phyloP scores from a whole-genome alignment of 2,797 vertebrate species.

The Gymnocypris eckloni region DNA sequence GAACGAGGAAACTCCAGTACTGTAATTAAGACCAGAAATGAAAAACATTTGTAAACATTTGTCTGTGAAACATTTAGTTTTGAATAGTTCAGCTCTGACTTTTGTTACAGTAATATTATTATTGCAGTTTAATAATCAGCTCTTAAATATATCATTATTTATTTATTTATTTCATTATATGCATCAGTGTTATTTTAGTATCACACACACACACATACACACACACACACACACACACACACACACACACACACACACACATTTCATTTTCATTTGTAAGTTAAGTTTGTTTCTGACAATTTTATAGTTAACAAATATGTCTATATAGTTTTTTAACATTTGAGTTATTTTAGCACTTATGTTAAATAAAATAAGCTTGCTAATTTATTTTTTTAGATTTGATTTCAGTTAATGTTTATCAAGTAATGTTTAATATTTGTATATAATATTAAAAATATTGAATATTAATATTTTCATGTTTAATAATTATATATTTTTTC shows the following conservation, averaged over 20 bases:
- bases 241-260: no score
- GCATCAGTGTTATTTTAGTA: no score
- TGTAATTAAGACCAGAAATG: not conserved
- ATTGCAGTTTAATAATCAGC: not conserved
- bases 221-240: no score
- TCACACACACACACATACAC: no score
- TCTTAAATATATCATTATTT: not conserved
- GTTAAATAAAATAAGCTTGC: not conserved
- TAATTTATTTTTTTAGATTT: no score
- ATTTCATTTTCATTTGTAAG: not conserved
- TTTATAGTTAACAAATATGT: not conserved
- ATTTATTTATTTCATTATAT: no score
- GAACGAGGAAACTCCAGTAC: not conserved
- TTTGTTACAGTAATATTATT: not conserved
- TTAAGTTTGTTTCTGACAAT: not conserved
- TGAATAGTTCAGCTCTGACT: not conserved
- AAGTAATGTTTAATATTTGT: no score
- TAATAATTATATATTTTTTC: no score
- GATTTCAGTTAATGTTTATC: no score
- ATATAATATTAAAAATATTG: no score
- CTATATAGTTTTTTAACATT: not conserved
- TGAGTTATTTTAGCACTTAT: not conserved
- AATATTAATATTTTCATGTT: no score
- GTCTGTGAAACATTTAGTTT: slow-evolving; percentile 3
- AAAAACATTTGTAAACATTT: not conserved